Conservation (phyloP, 2,888 invertebrate species). For the Nymphalis c-album region DNA sequence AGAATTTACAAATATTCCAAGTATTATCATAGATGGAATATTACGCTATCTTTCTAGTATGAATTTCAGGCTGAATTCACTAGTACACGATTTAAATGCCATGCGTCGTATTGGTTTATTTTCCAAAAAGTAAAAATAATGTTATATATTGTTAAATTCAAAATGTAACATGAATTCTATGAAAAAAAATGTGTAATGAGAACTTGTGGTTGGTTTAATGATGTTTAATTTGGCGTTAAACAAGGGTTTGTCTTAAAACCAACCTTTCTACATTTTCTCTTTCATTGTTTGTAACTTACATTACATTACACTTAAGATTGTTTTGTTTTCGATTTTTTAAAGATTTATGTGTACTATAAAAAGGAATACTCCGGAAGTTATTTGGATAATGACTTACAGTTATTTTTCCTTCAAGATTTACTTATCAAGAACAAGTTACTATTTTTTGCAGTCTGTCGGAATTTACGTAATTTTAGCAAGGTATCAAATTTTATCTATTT, state of each 20-base stretch:
- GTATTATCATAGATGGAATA: too few species aligned
- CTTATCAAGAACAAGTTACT: conserved; percentile 17
- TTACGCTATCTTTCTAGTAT: too few species aligned
- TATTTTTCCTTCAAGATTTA: background rate
- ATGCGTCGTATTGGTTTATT: too few species aligned
- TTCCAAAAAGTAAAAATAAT: too few species aligned
- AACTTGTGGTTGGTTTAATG: conserved; percentile 25
- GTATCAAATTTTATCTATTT: conserved; percentile 32
- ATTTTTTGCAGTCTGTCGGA: conserved; percentile 11
- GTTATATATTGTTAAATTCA: background rate
- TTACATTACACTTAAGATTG: too few species aligned
- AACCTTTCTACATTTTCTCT: background rate
- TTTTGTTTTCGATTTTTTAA: background rate
- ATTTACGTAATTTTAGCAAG: conserved; percentile 30
- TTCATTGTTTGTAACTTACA: background rate
- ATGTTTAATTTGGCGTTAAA: conserved; percentile 26
- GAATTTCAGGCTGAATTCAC: too few species aligned
- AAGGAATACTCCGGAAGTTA: background rate
- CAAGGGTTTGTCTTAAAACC: background rate
- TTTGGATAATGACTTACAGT: background rate
- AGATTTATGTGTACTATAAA: background rate
- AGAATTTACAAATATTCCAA: too few species aligned
- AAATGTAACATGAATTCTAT: conserved; percentile 9
- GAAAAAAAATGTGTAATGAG: conserved; percentile 24
- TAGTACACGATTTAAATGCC: too few species aligned